phyloP scores from a whole-genome alignment of 2,113 vertebrate genomes.

The Plecotus auritus region DNA sequence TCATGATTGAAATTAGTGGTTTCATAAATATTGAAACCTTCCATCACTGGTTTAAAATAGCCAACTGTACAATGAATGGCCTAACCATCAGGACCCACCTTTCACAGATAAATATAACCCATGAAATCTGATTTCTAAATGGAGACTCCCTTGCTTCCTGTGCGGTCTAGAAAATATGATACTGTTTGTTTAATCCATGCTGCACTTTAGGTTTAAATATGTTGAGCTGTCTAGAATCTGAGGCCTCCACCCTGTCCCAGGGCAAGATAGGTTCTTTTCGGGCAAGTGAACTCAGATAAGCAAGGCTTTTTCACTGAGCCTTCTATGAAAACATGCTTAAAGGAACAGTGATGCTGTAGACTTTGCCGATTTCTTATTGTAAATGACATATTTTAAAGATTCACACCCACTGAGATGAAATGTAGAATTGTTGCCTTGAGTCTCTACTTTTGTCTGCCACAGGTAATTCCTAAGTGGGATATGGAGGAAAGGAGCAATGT shows the following conservation, averaged over 20 bases:
- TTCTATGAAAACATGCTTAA: background rate
- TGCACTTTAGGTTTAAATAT: background rate
- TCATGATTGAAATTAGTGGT: slow-evolving; percentile 29
- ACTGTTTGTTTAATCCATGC: background rate
- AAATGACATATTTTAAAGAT: background rate
- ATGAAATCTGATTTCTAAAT: background rate
- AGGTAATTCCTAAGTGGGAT: background rate
- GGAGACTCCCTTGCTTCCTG: slow-evolving; percentile 29
- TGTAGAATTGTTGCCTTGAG: background rate
- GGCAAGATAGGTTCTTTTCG: background rate
- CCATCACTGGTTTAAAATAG: background rate
- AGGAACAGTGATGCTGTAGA: background rate
- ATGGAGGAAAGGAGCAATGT: background rate
- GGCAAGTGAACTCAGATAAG: background rate
- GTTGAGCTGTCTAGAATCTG: background rate
- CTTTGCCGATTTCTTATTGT: background rate
- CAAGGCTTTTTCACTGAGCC: background rate
- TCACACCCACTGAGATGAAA: background rate
- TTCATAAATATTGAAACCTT: slow-evolving; percentile 4
- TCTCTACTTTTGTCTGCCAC: background rate
- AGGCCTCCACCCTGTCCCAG: background rate
- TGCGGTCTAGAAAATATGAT: background rate
- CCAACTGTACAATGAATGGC: background rate
- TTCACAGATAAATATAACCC: background rate
- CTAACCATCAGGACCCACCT: background rate